These are phyloP conservation scores for Euleptes europaea DNA, from an alignment of 2,113 vertebrate species.

Conservation along the genomic window DNA sequence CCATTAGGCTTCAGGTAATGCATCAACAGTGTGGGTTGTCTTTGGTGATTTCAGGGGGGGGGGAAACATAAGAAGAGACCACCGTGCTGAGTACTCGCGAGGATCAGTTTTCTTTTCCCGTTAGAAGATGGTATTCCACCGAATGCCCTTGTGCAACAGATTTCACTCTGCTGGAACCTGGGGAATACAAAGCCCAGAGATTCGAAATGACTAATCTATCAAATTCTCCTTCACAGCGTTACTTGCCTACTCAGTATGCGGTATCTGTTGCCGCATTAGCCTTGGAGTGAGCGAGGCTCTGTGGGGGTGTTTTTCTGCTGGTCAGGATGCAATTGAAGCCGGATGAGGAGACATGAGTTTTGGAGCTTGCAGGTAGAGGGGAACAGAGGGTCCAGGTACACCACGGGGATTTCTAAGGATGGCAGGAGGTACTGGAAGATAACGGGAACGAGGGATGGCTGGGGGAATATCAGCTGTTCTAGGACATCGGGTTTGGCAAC, in stretches of 20 bases:
- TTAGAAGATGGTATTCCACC: not conserved
- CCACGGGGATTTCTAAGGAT: not conserved
- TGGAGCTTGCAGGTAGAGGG: not conserved
- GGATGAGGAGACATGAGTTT: not conserved
- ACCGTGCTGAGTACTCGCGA: fast-evolving
- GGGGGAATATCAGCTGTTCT: not conserved
- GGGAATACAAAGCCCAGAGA: not conserved
- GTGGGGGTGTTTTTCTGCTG: not conserved
- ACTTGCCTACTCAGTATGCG: slow-evolving; percentile 21
- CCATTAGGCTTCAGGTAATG: slow-evolving; percentile 26
- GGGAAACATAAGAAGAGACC: not conserved
- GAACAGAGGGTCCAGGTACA: not conserved
- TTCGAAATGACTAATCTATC: slow-evolving; percentile 23
- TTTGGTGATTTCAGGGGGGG: not conserved
- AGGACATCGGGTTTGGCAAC: not conserved
- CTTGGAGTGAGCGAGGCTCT: not conserved
- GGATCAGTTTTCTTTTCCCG: slow-evolving; percentile 13
- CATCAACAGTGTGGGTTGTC: not conserved
- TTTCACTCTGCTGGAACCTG: slow-evolving; percentile 16
- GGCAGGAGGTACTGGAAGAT: not conserved
- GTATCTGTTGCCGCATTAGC: slow-evolving; percentile 2
- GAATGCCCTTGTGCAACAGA: not conserved
- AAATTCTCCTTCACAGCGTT: not conserved
- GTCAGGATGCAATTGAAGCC: not conserved
- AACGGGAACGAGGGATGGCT: not conserved